Evolutionary conservation across 2,888 invertebrate genomes (phyloP).

Genomic region (Clostera curtula): DNA sequence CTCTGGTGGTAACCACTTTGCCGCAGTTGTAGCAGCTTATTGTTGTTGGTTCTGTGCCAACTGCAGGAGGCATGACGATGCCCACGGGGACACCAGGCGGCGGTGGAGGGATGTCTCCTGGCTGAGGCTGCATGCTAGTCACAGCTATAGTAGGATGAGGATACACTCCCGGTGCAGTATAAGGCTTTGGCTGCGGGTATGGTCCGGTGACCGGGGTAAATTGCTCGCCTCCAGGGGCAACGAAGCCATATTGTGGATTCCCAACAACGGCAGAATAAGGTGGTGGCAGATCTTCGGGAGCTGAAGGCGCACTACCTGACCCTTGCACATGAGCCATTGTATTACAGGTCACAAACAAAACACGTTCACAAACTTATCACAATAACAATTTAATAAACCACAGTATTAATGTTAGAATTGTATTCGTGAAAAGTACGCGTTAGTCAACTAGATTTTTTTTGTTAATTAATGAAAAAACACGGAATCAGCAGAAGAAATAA

Average conservation of each 20-base stretch:
- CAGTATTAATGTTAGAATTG: no score
- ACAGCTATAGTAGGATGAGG: constrained; percentile 50
- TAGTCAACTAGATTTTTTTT: constrained; percentile 16
- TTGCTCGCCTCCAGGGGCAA: constrained; percentile 24
- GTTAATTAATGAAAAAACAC: no score
- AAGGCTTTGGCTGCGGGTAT: constrained; percentile 46
- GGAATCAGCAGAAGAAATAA: constrained; percentile 10
- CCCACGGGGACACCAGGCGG: constrained; percentile 47
- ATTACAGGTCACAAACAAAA: not conserved
- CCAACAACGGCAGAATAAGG: constrained; percentile 64
- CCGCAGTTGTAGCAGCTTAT: constrained; percentile 62
- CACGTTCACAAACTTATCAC: not conserved
- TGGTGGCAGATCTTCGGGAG: constrained; percentile 60
- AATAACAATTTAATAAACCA: no score
- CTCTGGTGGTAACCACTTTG: constrained; percentile 63
- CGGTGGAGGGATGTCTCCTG: constrained; percentile 32
- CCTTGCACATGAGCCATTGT: constrained; percentile 45
- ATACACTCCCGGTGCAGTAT: constrained; percentile 58
- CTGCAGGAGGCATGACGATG: constrained; percentile 51
- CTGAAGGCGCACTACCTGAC: constrained; percentile 34
- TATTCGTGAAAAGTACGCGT: constrained; percentile 1
- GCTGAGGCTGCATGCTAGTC: constrained; percentile 41
- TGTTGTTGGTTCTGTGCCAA: constrained; percentile 63
- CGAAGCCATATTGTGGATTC: constrained; percentile 58
- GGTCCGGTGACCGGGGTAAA: constrained; percentile 18